These are phyloP conservation scores for Octonoba sinensis DNA, from an alignment of 2,888 invertebrate genomes.

Conservation along the genomic window DNA sequence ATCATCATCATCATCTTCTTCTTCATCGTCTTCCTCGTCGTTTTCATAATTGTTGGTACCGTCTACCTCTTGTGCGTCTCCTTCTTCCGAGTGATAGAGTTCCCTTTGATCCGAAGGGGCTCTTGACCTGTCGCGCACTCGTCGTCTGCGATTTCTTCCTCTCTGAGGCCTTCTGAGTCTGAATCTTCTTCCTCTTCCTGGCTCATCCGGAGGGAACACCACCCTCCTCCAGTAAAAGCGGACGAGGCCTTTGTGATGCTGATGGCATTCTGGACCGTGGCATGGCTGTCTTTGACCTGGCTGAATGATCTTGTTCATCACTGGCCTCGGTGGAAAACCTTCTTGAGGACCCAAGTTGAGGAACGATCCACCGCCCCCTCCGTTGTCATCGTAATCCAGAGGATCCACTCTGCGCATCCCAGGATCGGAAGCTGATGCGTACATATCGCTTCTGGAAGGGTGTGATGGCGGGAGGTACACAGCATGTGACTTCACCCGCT, in stretches of 20 bases:
- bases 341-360: constrained; percentile 40
- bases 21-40: constrained; percentile 9
- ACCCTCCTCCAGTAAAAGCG: constrained; percentile 60
- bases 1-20: constrained; percentile 29
- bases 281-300: constrained; percentile 55
- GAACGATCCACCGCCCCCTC: background rate
- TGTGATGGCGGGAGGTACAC: constrained; percentile 32
- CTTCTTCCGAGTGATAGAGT: constrained; percentile 7
- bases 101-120: constrained; percentile 42
- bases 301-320: constrained; percentile 51
- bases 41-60: background rate
- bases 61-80: constrained; percentile 13
- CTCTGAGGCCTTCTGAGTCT: background rate
- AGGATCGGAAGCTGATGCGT: background rate
- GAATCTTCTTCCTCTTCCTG: constrained; percentile 6
- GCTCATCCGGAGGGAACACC: constrained; percentile 34
- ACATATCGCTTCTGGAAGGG: background rate
- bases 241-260: constrained; percentile 62
- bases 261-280: constrained; percentile 61
- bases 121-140: constrained; percentile 21
- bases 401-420: constrained; percentile 38
- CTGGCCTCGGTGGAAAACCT: constrained; percentile 46
- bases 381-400: constrained; percentile 44
- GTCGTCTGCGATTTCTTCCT: background rate
- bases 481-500: constrained; percentile 35